A percentile compares a stretch with the other conserved stretches of the same genome.
Evolutionary conservation across 2,113 vertebrate species (phyloP).

Genomic region (Anhinga rufa): DNA sequence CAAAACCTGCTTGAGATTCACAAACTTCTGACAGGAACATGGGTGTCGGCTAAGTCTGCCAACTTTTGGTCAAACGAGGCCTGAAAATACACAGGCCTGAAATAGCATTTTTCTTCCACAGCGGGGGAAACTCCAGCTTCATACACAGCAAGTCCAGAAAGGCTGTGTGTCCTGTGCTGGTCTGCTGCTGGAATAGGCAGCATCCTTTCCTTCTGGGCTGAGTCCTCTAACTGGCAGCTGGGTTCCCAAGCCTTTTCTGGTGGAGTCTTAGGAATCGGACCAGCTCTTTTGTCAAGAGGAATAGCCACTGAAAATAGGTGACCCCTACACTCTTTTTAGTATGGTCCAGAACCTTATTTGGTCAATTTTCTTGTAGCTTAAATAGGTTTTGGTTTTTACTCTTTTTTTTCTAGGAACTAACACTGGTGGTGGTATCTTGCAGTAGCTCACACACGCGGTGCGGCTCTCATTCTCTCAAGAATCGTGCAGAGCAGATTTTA

Average conservation of each 20-base stretch:
- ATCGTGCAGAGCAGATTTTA: background rate
- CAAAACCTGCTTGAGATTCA: slow-evolving; percentile 20
- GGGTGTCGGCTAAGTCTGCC: background rate
- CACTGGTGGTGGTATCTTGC: background rate
- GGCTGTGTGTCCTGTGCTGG: background rate
- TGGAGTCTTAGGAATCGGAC: background rate
- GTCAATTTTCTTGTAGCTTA: background rate
- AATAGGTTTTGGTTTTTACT: background rate
- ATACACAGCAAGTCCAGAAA: background rate
- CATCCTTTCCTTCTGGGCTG: background rate
- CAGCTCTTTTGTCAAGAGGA: background rate
- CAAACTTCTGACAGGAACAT: background rate
- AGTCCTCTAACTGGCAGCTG: background rate
- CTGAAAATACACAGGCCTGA: background rate
- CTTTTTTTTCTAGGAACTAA: background rate
- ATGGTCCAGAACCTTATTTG: background rate
- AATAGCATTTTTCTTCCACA: background rate
- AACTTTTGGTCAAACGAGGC: background rate
- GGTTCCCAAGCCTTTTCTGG: background rate
- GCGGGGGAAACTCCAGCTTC: background rate
- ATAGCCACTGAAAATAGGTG: background rate
- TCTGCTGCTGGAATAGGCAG: background rate
- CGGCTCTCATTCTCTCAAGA: background rate
- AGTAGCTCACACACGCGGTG: fast-evolving
- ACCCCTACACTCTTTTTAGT: background rate